Evolutionary conservation across 2,113 vertebrate genomes (phyloP).

Genomic region (Pygoscelis antarcticus): DNA sequence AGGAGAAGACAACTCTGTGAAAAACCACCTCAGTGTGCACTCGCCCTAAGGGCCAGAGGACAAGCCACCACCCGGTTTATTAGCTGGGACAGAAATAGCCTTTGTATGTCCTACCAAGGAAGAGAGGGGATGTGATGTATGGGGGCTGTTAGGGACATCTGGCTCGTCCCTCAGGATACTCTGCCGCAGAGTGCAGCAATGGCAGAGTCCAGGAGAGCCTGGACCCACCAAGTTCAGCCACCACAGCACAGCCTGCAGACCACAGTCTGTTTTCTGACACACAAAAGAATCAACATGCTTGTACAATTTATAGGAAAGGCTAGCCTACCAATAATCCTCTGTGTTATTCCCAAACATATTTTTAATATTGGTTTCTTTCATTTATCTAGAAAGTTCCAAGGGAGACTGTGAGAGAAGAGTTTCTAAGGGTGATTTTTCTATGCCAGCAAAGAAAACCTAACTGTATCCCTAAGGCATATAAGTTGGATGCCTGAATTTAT

Average conservation of each 20-base stretch:
- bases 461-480: neutral
- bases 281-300: neutral
- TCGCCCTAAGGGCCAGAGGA: neutral
- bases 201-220: neutral
- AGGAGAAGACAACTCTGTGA: neutral
- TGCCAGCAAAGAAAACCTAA: neutral
- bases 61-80: neutral
- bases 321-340: neutral
- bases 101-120: neutral
- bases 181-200: neutral
- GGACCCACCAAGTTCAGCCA: neutral
- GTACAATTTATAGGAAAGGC: neutral
- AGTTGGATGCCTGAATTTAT: neutral
- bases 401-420: neutral
- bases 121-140: neutral
- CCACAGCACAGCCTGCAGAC: neutral
- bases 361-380: neutral
- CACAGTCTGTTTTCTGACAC: neutral
- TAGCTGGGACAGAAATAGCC: neutral
- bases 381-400: neutral
- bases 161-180: neutral
- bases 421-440: neutral
- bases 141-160: neutral
- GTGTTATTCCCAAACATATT: neutral
- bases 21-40: neutral